Conservation (phyloP, 2,113 vertebrate species). For the Limnothrissa miodon region DNA sequence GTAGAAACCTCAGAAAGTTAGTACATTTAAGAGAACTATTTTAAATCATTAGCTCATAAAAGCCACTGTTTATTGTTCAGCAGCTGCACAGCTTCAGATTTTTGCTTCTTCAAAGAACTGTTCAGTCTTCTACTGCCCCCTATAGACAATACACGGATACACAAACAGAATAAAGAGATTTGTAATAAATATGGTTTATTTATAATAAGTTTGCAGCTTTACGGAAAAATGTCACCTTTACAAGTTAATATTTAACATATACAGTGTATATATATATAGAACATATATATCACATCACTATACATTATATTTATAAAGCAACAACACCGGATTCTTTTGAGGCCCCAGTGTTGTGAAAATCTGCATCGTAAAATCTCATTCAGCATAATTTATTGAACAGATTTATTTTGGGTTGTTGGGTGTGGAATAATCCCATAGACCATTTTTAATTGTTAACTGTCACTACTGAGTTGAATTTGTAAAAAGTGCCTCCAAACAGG, state of each 20-base stretch:
- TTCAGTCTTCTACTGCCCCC: slow-evolving; percentile 37
- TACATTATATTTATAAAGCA: slow-evolving; percentile 1
- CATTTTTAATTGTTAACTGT: neutral
- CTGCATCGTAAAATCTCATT: slow-evolving; percentile 34
- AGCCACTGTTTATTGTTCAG: neutral
- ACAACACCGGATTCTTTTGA: neutral
- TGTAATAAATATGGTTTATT: slow-evolving; percentile 21
- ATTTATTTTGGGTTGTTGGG: neutral
- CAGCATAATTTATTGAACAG: slow-evolving; percentile 16
- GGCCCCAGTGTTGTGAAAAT: neutral
- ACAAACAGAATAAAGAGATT: neutral
- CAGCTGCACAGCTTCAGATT: neutral
- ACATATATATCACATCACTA: neutral
- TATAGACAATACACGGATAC: neutral
- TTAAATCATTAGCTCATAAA: neutral
- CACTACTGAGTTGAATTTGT: neutral
- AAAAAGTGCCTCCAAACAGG: neutral
- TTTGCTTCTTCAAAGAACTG: neutral
- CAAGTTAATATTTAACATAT: slow-evolving; percentile 5
- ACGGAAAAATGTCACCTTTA: neutral
- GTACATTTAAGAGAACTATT: neutral
- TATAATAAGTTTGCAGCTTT: slow-evolving; percentile 12
- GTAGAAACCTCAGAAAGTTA: neutral
- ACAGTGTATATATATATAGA: neutral
- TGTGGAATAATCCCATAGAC: neutral